Percentiles rank a stretch among this genome's conserved stretches.
These are phyloP conservation scores for Brachionus rotundiformis DNA, from an alignment of 1,140 invertebrate genomes.

Conservation along the genomic window DNA sequence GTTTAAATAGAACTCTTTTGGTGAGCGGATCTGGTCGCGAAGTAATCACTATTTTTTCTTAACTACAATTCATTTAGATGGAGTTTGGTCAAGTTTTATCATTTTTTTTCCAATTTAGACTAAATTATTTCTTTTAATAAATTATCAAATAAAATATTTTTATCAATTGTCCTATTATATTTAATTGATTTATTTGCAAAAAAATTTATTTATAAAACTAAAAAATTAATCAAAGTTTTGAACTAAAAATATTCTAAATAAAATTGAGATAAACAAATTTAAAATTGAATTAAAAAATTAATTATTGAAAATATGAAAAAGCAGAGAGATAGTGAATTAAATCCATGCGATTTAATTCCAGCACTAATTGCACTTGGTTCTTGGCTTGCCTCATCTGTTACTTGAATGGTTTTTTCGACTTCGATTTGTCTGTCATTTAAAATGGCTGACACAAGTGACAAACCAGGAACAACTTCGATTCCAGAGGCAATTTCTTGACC, in stretches of 20 bases:
- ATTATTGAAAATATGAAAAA: not conserved
- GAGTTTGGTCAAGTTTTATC: no score
- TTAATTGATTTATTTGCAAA: not conserved
- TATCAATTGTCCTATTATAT: no score
- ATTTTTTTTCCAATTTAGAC: no score
- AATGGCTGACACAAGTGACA: not conserved
- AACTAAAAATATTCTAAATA: not conserved
- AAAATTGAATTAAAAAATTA: not conserved
- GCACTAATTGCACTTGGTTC: not conserved
- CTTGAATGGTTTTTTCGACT: not conserved
- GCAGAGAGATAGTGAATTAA: not conserved
- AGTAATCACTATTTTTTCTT: slow-evolving; percentile 98
- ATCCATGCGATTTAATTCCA: not conserved
- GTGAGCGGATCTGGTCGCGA: slow-evolving; percentile 94
- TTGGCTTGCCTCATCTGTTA: not conserved
- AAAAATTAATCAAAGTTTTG: not conserved
- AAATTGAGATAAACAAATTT: no score
- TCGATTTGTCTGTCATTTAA: not conserved
- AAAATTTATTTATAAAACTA: not conserved
- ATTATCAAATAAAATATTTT: no score
- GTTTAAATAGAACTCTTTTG: slow-evolving; percentile 92
- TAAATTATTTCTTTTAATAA: no score
- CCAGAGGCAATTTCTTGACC: not conserved
- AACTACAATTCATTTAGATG: not conserved
- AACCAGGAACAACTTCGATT: not conserved